Conservation (phyloP, 2,113 vertebrate genomes). For the Psophia crepitans region DNA sequence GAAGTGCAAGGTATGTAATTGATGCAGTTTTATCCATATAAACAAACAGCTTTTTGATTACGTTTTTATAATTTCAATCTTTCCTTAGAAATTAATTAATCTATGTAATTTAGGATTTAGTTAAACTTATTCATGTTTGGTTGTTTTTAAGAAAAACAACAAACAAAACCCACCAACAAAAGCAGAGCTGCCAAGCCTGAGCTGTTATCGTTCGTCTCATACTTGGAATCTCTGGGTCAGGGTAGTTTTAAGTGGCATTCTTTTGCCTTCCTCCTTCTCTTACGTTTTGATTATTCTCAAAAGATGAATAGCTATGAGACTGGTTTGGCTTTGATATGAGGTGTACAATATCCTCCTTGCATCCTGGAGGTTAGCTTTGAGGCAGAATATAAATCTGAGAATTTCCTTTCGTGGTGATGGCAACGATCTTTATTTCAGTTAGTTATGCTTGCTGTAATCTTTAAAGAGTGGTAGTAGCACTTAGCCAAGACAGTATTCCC, state of each 20-base stretch:
- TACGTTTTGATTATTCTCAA: background rate
- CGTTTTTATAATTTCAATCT: background rate
- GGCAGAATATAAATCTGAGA: background rate
- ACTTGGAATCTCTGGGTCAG: background rate
- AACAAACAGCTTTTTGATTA: too few species aligned
- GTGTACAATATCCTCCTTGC: background rate
- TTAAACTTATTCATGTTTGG: background rate
- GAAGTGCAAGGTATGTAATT: constrained; percentile 9
- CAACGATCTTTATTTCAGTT: background rate
- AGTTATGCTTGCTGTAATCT: background rate
- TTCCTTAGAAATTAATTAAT: background rate
- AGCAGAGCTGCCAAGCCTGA: background rate
- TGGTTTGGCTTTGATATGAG: constrained; percentile 13
- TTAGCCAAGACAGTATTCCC: background rate
- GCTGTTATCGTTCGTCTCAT: background rate
- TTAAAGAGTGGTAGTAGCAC: background rate
- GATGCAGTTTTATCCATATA: background rate
- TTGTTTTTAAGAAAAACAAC: background rate
- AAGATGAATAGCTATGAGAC: background rate
- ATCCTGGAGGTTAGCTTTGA: background rate
- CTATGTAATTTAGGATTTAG: background rate
- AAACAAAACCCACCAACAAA: background rate
- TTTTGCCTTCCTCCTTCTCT: constrained; percentile 17
- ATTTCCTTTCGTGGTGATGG: background rate
- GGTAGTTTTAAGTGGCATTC: background rate